Evolutionary conservation across 2,888 invertebrate species (phyloP).

Genomic region (Rapana venosa): DNA sequence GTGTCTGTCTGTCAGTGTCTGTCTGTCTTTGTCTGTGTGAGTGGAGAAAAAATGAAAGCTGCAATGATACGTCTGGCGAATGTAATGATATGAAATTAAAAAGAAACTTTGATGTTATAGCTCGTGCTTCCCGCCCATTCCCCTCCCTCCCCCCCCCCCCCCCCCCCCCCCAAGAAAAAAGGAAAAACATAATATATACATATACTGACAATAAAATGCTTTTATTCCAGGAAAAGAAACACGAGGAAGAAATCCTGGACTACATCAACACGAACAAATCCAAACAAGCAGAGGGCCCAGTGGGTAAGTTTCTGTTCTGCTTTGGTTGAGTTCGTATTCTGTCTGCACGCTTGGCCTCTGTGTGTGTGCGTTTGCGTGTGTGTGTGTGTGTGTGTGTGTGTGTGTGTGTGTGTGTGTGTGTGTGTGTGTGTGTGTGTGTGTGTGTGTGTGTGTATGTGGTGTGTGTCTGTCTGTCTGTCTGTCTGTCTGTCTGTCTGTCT

Average conservation of each 20-base stretch:
- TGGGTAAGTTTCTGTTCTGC: conserved; percentile 56
- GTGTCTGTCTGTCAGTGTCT: background rate
- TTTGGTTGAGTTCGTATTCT: background rate
- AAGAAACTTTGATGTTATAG: no score
- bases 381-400: background rate
- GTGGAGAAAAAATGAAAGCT: no score
- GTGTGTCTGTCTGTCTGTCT: background rate
- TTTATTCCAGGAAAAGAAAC: conserved; percentile 63
- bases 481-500: background rate
- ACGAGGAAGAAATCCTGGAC: conserved; percentile 64
- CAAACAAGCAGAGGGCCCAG: conserved; percentile 66
- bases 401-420: background rate
- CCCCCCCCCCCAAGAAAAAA: no score
- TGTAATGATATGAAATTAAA: no score
- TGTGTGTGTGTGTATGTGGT: background rate
- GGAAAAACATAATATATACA: no score
- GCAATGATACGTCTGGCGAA: no score
- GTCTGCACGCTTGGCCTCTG: background rate
- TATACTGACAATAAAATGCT: background rate
- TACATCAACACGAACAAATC: conserved; percentile 64
- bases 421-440: background rate
- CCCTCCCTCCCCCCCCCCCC: no score
- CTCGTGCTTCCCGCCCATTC: no score
- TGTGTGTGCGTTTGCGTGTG: background rate
- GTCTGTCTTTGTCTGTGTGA: no score